Evolutionary conservation across 2,113 vertebrate species (phyloP).

Genomic region (Lontra canadensis): DNA sequence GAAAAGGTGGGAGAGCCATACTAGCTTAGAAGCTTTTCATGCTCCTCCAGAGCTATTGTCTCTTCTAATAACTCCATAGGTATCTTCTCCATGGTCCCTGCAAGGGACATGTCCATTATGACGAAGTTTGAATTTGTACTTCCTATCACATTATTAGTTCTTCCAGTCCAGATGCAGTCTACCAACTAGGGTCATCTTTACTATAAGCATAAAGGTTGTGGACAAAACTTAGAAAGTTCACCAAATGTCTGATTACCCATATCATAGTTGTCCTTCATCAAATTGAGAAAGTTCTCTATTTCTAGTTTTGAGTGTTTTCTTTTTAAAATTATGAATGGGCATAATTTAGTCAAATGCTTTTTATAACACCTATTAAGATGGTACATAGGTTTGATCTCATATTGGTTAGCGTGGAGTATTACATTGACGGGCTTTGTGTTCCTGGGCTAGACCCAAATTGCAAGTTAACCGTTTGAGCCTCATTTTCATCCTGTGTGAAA

Average conservation of each 20-base stretch:
- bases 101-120: not conserved
- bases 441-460: not conserved
- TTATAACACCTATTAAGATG: not conserved
- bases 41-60: not conserved
- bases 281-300: not conserved
- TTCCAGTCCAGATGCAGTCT: not conserved
- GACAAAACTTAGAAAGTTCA: not conserved
- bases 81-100: not conserved
- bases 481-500: not conserved
- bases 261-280: not conserved
- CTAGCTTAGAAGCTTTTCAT: not conserved
- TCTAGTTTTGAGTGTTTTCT: not conserved
- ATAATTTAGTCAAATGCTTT: not conserved
- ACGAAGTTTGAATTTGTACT: not conserved
- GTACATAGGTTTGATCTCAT: not conserved
- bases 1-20: not conserved
- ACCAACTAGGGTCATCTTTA: not conserved
- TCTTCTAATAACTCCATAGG: not conserved
- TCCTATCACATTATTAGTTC: not conserved
- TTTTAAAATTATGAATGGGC: not conserved
- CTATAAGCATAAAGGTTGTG: not conserved
- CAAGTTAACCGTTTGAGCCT: not conserved
- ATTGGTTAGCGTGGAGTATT: not conserved
- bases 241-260: not conserved
- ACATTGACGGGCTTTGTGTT: not conserved